phyloP scores from a whole-genome alignment of 2,113 vertebrate species.

The Burhinus oedicnemus region DNA sequence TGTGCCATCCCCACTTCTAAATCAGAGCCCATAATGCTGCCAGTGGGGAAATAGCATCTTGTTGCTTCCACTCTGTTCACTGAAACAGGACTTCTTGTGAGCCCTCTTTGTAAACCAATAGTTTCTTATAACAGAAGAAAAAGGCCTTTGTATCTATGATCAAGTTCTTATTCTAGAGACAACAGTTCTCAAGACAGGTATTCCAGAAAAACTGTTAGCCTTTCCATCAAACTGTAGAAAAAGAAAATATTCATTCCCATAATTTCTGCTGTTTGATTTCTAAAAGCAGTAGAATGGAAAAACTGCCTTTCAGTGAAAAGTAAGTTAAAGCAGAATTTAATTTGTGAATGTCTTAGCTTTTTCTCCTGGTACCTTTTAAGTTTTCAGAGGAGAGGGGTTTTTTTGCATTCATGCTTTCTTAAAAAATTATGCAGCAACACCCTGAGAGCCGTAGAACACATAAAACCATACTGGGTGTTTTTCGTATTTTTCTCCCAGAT shows the following conservation, averaged over 20 bases:
- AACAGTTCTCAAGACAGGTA: neutral
- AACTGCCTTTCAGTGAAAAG: neutral
- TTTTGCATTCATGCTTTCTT: neutral
- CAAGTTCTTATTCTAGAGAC: neutral
- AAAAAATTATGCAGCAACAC: neutral
- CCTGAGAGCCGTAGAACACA: rapidly evolving
- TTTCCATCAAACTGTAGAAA: neutral
- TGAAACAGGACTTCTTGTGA: neutral
- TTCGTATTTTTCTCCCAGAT: neutral
- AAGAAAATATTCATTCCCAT: neutral
- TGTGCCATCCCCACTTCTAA: neutral
- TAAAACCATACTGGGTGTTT: neutral
- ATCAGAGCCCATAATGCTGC: neutral
- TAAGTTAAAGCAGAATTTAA: neutral
- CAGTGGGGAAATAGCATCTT: neutral
- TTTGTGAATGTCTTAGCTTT: neutral
- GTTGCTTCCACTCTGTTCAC: neutral
- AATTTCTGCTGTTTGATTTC: neutral
- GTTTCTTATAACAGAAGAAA: neutral
- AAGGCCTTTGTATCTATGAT: neutral
- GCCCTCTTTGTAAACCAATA: neutral
- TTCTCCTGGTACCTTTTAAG: neutral
- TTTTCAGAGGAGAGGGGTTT: neutral
- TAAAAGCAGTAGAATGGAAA: neutral
- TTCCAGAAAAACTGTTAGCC: neutral